Evolutionary conservation across 2,797 vertebrate genomes (phyloP).

Genomic region (Falco novaeseelandiae): DNA sequence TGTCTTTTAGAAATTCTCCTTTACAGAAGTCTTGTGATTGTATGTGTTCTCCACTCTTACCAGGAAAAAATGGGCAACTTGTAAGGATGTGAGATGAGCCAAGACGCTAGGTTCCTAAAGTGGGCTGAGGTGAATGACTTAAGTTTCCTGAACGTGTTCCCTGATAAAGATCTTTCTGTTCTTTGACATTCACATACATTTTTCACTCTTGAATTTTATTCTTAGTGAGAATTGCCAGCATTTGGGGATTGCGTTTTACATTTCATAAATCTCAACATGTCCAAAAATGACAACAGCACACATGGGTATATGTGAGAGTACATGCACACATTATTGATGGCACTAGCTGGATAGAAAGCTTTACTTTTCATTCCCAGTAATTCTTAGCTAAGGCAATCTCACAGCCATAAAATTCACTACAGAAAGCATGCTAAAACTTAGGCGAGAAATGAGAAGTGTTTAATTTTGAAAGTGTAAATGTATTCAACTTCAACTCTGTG

Average conservation of each 20-base stretch:
- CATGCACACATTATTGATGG: slow-evolving; percentile 43
- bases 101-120: background rate
- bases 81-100: background rate
- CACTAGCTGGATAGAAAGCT: background rate
- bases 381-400: slow-evolving; percentile 29
- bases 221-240: background rate
- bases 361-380: slow-evolving; percentile 9
- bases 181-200: background rate
- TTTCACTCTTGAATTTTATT: background rate
- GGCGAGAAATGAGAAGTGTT: slow-evolving; percentile 44
- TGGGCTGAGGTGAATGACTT: background rate
- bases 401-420: slow-evolving; percentile 3
- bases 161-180: background rate
- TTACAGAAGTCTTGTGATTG: background rate
- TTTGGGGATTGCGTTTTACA: slow-evolving; percentile 8
- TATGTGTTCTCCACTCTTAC: background rate
- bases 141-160: background rate
- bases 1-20: background rate
- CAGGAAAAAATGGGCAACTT: background rate
- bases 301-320: slow-evolving; percentile 41
- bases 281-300: slow-evolving; percentile 51
- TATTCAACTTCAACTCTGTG: slow-evolving; percentile 10
- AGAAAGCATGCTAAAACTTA: slow-evolving; percentile 19
- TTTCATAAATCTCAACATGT: background rate
- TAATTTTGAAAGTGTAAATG: slow-evolving; percentile 45